Conservation (phyloP, 2,113 vertebrate genomes). For the Podilymbus podiceps region DNA sequence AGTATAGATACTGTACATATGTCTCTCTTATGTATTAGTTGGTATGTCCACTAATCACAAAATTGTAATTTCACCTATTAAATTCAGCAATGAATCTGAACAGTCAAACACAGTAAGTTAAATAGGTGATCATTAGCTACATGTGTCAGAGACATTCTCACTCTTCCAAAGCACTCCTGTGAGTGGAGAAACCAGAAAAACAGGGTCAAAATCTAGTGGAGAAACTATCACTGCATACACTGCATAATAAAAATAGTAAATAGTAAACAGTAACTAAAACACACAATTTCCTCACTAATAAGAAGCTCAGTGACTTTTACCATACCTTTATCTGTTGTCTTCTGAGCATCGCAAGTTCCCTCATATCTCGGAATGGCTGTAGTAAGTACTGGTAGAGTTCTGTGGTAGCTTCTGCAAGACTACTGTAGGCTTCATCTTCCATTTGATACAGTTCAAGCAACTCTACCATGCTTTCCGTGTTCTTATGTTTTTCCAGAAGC, state of each 20-base stretch:
- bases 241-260: background rate
- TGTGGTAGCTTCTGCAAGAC: slow-evolving; percentile 90
- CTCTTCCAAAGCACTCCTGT: background rate
- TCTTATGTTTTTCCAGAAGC: slow-evolving; percentile 92
- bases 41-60: background rate
- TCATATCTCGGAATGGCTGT: slow-evolving; percentile 97
- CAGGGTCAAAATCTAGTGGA: background rate
- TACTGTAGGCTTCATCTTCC: slow-evolving; percentile 90
- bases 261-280: background rate
- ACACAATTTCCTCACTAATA: background rate
- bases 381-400: slow-evolving; percentile 96
- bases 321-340: slow-evolving; percentile 97
- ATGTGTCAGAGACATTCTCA: background rate
- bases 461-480: slow-evolving; percentile 93
- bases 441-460: slow-evolving; percentile 90
- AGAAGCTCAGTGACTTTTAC: background rate
- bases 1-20: background rate
- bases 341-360: slow-evolving; percentile 93
- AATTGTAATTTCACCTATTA: background rate
- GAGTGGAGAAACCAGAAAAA: background rate
- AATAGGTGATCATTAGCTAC: background rate
- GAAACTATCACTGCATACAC: background rate
- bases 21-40: background rate
- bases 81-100: background rate
- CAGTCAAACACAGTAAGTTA: background rate